phyloP scores from a whole-genome alignment of 2,113 vertebrate genomes.

The Halcyon malimbica region DNA sequence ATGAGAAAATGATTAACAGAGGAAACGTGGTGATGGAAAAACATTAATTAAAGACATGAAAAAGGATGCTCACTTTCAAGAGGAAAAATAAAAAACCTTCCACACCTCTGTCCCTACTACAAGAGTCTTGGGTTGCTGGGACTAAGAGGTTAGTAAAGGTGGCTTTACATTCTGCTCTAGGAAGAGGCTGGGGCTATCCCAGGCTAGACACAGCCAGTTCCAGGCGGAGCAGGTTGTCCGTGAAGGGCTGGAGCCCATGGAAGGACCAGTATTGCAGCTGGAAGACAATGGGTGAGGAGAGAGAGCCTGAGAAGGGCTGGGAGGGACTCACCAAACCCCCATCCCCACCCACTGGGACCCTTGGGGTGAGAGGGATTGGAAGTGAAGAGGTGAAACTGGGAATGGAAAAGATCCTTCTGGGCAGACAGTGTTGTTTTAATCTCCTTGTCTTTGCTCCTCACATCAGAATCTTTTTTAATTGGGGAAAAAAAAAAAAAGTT shows the following conservation, averaged over 20 bases:
- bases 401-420: not conserved
- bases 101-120: not conserved
- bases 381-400: rapidly evolving
- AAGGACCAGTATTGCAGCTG: too few relatives aligned
- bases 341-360: rapidly evolving
- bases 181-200: not conserved
- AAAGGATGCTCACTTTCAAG: not conserved
- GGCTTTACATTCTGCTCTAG: not conserved
- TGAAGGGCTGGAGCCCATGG: not conserved
- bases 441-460: not conserved
- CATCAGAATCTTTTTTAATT: not conserved
- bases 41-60: constrained; percentile 15
- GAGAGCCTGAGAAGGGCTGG: not conserved
- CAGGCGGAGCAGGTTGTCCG: not conserved
- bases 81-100: not conserved
- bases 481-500: not conserved
- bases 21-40: not conserved
- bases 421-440: not conserved
- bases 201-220: not conserved
- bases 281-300: not conserved
- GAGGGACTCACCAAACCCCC: not conserved
- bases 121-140: not conserved
- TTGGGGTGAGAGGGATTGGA: rapidly evolving
- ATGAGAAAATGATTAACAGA: not conserved
- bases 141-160: not conserved